Evolutionary conservation across 2,888 invertebrate genomes (phyloP).

Genomic region (Nemoura dubitans): DNA sequence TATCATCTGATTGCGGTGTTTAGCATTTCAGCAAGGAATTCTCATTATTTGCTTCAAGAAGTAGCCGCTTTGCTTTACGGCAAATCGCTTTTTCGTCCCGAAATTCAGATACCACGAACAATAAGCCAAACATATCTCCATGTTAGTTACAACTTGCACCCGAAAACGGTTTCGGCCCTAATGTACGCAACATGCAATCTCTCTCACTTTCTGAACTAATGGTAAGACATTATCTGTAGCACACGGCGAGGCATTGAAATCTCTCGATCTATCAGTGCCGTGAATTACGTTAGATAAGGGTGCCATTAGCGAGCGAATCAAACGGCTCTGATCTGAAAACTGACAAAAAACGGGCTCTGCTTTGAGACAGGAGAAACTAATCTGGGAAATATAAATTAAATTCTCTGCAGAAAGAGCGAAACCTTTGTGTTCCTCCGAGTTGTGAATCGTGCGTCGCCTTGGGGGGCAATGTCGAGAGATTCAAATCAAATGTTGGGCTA

Average conservation of each 20-base stretch:
- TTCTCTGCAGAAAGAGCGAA: neutral
- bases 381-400: neutral
- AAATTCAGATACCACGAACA: conserved; percentile 5
- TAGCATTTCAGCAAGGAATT: no score
- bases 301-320: neutral
- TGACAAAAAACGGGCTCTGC: neutral
- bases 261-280: neutral
- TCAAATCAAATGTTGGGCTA: neutral
- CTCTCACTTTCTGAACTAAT: conserved; percentile 7
- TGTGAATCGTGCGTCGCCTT: neutral
- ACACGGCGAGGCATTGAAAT: neutral
- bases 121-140: neutral
- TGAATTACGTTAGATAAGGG: neutral
- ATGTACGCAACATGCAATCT: neutral
- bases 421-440: neutral
- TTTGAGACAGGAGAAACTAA: conserved; percentile 12
- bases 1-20: no score
- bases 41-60: no score
- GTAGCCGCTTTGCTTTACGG: neutral
- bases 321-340: neutral
- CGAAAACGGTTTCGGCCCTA: neutral
- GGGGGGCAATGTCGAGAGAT: neutral
- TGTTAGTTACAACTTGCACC: neutral
- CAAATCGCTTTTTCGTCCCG: neutral
- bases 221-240: neutral